A percentile compares a stretch with the other conserved stretches of the same genome.
Evolutionary conservation across 1,140 invertebrate species (phyloP).

Genomic region (Meloidogyne exigua): DNA sequence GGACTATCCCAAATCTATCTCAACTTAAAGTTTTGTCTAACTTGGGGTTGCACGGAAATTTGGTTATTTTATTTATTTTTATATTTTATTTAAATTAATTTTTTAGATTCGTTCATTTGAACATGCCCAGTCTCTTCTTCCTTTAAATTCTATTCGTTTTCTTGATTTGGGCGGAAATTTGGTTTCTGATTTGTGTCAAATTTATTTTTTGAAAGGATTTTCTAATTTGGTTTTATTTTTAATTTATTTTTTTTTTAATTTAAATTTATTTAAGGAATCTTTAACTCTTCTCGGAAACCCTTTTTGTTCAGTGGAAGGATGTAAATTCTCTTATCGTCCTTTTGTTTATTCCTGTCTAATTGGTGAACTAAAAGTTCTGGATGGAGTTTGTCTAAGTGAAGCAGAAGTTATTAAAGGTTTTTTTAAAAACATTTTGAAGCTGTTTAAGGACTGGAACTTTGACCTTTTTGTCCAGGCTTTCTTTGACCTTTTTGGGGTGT

Average conservation of each 20-base stretch:
- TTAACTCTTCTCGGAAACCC: conserved; percentile 19
- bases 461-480: no score
- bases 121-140: background rate
- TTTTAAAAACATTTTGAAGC: no score
- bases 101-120: conserved; percentile 23
- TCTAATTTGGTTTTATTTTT: conserved; percentile 15
- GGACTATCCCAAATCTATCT: conserved; percentile 22
- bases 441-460: no score
- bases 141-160: background rate
- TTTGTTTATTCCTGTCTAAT: conserved; percentile 29
- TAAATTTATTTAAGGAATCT: conserved; percentile 7
- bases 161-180: conserved; percentile 30
- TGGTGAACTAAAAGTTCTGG: conserved; percentile 23
- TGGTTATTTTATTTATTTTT: background rate
- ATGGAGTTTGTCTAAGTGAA: conserved; percentile 22
- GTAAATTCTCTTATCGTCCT: conserved; percentile 28
- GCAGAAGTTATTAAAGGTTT: conserved; percentile 29
- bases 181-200: conserved; percentile 21
- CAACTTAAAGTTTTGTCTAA: background rate
- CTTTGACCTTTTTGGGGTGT: no score
- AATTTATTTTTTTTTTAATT: background rate
- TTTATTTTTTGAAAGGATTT: conserved; percentile 16
- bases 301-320: background rate
- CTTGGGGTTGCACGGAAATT: conserved; percentile 26
- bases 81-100: background rate